These are phyloP conservation scores for Lasiurus borealis DNA, from an alignment of 2,113 vertebrate genomes.

Conservation along the genomic window DNA sequence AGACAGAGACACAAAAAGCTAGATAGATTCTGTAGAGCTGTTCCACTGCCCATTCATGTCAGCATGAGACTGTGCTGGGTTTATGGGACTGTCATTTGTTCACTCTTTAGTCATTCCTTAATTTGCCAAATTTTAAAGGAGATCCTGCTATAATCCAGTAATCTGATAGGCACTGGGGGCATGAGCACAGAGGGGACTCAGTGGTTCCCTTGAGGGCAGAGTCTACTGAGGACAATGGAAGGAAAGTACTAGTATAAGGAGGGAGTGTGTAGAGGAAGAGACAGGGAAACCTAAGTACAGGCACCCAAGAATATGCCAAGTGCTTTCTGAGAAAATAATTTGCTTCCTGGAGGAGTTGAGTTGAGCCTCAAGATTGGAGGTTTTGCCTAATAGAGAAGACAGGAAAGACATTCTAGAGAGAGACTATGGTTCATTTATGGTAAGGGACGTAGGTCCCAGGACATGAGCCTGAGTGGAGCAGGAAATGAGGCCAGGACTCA, in stretches of 20 bases:
- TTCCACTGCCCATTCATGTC: neutral
- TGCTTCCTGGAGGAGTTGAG: neutral
- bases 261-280: neutral
- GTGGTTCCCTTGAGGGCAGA: neutral
- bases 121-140: neutral
- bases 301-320: neutral
- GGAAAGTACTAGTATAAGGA: neutral
- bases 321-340: neutral
- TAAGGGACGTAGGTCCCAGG: neutral
- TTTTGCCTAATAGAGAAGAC: constrained; percentile 7
- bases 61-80: neutral
- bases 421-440: neutral
- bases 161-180: neutral
- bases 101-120: neutral
- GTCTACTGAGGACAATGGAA: neutral
- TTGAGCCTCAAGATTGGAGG: neutral
- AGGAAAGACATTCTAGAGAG: neutral
- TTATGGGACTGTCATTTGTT: neutral
- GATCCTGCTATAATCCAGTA: neutral
- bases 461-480: neutral
- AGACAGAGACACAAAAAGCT: neutral
- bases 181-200: neutral
- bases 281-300: neutral
- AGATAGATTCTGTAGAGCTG: neutral
- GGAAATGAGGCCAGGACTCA: neutral